Percentiles rank a stretch among this genome's conserved stretches.
Evolutionary conservation across 2,797 vertebrate species (phyloP).

Genomic region (Lagocephalus sceleratus): DNA sequence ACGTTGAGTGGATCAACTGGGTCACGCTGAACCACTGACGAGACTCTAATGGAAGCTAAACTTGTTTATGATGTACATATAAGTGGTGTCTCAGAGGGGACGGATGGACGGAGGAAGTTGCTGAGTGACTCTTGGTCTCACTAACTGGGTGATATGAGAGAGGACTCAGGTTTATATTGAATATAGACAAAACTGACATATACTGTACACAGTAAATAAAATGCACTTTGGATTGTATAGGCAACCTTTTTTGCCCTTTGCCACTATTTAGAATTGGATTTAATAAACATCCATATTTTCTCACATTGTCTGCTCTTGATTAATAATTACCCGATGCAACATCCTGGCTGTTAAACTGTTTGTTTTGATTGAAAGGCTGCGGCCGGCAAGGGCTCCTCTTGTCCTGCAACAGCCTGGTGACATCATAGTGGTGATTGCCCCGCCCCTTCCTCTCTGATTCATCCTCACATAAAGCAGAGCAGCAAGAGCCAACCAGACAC

Average conservation of each 20-base stretch:
- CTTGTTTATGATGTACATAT: background rate
- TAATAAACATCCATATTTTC: conserved; percentile 51
- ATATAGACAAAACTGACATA: background rate
- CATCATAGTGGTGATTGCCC: conserved; percentile 47
- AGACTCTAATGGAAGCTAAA: conserved; percentile 9
- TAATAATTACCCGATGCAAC: background rate
- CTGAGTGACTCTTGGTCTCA: background rate
- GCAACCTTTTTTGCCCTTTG: background rate
- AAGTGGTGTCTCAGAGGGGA: background rate
- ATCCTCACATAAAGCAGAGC: conserved; percentile 45
- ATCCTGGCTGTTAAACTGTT: no score
- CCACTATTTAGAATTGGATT: conserved; percentile 2
- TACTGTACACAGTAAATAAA: background rate
- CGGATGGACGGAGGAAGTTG: conserved; percentile 8
- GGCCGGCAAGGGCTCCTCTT: background rate
- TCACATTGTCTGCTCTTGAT: conserved; percentile 21
- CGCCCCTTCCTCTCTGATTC: conserved; percentile 15
- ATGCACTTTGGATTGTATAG: conserved; percentile 10
- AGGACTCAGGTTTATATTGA: background rate
- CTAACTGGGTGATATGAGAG: background rate
- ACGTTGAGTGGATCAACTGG: conserved; percentile 70
- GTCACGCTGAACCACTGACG: conserved; percentile 40
- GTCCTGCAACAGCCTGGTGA: background rate
- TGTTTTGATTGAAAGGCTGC: background rate
- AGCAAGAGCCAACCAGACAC: conserved; percentile 2